Evolutionary conservation across 2,888 invertebrate species (phyloP), one percentile per base, ranked within the genome.

Genomic region (Hipparchia semele): DNA sequence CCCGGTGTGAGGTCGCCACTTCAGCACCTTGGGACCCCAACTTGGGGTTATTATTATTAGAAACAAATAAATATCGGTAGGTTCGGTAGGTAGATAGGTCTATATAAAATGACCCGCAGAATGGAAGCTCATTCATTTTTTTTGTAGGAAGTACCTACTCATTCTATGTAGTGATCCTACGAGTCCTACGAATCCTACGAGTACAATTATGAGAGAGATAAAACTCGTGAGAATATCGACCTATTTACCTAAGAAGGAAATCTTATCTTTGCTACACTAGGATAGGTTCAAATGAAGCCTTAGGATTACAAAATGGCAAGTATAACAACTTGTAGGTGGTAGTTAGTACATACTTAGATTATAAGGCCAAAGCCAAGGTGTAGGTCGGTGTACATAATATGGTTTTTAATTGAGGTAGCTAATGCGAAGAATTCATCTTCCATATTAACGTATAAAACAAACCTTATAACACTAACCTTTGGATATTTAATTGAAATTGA

Each of bases 271-370:
- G 6, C n/a, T n/a, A 58, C 54, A 64, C 51, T 23, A 23, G 8
- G 64, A 64, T 64, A 23, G 33, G 23, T 64, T 23, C 51, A 56
- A 66, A 45, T 7, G 66, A 66, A 66, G 66, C 66, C 66, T 56
- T 66, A 66, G 54, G 7, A 66, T 39, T 12, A 51, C 65, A 39
- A 66, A 39, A 54, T 54, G 66, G 45, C n/a, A 33, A 66, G 54
- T 54, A 54, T 0, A 39, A 39, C 39, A 4, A 39, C 39, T 39
- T 39, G 39, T 39, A 39, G 39, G 39, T 39, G 5, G 2, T 66
- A 39, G n/a, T 53, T 61, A 61, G n/a, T 46, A 39, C 60, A 46
- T 46, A 46, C 23, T 62, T 58, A 23, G 58, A n/a, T 58, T 58
- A 49, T 49, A 51, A 64, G 51, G 64, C 51, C 64, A 49, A 51